Evolutionary conservation across 2,888 invertebrate genomes (phyloP), one percentile per base, ranked within the genome.

Genomic region (Nomada fucata): DNA sequence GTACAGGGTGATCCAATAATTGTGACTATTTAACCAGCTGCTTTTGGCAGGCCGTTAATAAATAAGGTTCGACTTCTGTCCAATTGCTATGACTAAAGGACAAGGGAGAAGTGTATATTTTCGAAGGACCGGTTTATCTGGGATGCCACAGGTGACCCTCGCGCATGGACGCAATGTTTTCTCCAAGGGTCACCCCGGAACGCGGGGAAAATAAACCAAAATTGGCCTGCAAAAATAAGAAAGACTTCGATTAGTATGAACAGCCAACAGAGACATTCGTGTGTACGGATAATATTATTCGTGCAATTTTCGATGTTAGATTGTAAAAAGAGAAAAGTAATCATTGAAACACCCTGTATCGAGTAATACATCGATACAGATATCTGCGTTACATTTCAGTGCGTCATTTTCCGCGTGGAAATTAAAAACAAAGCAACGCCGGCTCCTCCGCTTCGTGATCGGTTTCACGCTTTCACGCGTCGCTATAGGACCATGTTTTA

Each of bases 401-500:
- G 15, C n/a, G 13, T 13, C 5, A 55, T 47, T 44, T 64, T n/a
- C 69, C 50, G 59, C 69, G 29, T 50, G 64, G 18, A 64, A 64
- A 64, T 73, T 23, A 20, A 73, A 64, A 73, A 64, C 47, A 47
- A 10, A 29, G 52, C 52, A 55, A 42, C 10, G 4, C 13, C 9
- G 29, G 5, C 15, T 20, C 20, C n/a, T 69, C n/a, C 26, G 57
- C n/a, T 13, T 47, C 36, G 26, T 15, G 26, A 69, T 57, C 47
- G 5, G 50, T 60, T 72, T 64, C 64, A 72, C 64, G 63, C 63
- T 72, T 72, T 72, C 63, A 53, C 44, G 72, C 63, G 42, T 64
- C 18, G 26, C 63, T 26, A 42, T 44, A 29, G n/a, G 44, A 23
- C 60, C 55, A 57, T 11, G 47, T 72, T 64, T 64, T 64, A 55